Evolutionary conservation across 2,113 vertebrate genomes (phyloP).

Genomic region (Hiodon tergisus): DNA sequence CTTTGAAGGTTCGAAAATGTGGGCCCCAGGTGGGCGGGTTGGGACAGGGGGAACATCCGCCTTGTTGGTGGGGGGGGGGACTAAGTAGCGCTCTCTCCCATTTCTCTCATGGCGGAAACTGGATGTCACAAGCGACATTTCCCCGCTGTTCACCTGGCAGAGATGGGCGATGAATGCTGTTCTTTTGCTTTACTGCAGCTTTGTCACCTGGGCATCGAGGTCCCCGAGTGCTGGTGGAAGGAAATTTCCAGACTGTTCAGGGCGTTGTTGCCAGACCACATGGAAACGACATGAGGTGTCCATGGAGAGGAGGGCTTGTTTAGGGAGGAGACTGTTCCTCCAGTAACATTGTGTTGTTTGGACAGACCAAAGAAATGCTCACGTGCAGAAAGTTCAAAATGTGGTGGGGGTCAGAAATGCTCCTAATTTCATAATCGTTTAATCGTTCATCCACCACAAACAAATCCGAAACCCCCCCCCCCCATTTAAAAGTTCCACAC

Average conservation of each 20-base stretch:
- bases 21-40: conserved; percentile 37
- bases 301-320: not conserved
- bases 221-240: not conserved
- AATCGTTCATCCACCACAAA: not conserved
- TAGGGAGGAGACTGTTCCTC: not conserved
- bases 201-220: too few species aligned
- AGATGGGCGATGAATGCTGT: not conserved
- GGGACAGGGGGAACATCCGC: conserved; percentile 15
- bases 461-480: not conserved
- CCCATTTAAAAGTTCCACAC: not conserved
- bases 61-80: conserved; percentile 26
- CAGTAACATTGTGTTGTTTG: not conserved
- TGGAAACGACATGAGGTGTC: not conserved
- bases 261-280: not conserved
- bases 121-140: not conserved
- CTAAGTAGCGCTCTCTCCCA: not conserved
- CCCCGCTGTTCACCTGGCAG: not conserved
- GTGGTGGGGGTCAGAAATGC: not conserved
- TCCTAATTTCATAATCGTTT: not conserved
- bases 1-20: not conserved
- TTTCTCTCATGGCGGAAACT: not conserved
- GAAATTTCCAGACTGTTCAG: not conserved
- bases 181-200: not conserved
- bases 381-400: not conserved
- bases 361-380: not conserved